Evolutionary conservation across 1,140 invertebrate genomes (phyloP).

Genomic region (Phortica variegata): DNA sequence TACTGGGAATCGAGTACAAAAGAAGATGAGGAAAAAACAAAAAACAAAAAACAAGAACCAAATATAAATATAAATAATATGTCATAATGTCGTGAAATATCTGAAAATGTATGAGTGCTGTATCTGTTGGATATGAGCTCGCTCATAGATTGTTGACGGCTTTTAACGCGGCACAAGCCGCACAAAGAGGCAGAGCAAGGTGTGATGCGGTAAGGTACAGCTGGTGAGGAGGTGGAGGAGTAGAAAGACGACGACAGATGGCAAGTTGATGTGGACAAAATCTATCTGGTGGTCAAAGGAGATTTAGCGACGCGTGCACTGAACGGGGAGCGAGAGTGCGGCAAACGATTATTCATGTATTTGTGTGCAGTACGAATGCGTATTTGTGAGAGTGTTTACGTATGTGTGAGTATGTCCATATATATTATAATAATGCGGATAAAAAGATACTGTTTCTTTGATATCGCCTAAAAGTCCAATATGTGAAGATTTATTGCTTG

Average conservation of each 20-base stretch:
- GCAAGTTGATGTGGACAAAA: too few species aligned
- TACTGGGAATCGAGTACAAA: neutral
- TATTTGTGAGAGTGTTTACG: too few species aligned
- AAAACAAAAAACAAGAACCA: conserved; percentile 21
- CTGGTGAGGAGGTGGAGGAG: conserved; percentile 7
- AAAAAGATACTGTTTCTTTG: conserved; percentile 57
- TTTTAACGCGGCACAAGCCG: too few species aligned
- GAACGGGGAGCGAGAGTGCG: too few species aligned
- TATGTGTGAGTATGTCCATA: conserved; percentile 25
- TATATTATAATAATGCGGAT: conserved; percentile 57
- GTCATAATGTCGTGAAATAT: conserved; percentile 49
- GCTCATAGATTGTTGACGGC: too few species aligned
- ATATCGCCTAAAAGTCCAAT: conserved; percentile 56
- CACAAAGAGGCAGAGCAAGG: too few species aligned
- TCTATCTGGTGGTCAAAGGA: too few species aligned
- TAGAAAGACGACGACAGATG: too few species aligned
- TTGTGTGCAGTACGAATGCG: too few species aligned
- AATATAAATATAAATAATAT: conserved; percentile 45
- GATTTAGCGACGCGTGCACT: too few species aligned
- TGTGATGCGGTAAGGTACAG: conserved; percentile 8
- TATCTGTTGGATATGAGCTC: too few species aligned
- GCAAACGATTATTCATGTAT: too few species aligned
- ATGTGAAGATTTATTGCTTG: conserved; percentile 50
- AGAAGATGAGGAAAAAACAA: conserved; percentile 9
- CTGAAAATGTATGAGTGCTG: conserved; percentile 22